Evolutionary conservation across 92 coral and sea anemone genomes (phyloP).

Genomic region (Blastomussa wellsi): DNA sequence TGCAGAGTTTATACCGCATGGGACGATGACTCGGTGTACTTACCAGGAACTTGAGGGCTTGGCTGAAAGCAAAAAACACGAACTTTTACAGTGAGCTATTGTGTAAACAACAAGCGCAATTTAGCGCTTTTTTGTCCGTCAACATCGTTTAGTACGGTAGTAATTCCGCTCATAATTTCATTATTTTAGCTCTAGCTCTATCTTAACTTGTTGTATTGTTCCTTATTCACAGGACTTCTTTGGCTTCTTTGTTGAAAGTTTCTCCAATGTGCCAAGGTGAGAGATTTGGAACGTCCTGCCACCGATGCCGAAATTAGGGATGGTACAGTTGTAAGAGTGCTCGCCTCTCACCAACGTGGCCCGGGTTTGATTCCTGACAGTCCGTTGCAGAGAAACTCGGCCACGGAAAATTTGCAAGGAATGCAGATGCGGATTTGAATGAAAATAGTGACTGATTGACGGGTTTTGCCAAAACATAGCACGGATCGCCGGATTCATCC

Average conservation of each 20-base stretch:
- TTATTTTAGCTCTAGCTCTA: background rate
- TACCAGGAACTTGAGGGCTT: background rate
- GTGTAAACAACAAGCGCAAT: no score
- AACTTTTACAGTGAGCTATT: background rate
- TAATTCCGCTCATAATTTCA: background rate
- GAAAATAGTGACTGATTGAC: no score
- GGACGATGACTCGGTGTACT: background rate
- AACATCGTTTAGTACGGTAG: background rate
- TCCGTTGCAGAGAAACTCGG: no score
- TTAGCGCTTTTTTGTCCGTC: background rate
- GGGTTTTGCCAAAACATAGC: no score
- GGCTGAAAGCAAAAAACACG: background rate
- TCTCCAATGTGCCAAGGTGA: conserved; percentile 74
- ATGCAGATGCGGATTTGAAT: no score
- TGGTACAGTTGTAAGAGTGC: no score
- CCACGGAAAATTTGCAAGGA: no score
- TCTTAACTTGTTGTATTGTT: background rate
- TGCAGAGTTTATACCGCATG: background rate
- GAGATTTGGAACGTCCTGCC: background rate
- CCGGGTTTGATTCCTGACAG: no score
- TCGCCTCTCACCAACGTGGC: no score
- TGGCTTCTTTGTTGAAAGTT: conserved; percentile 65
- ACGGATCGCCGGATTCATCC: no score
- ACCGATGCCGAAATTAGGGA: no score
- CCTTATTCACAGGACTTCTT: conserved; percentile 75